These are phyloP conservation scores for Busseola fusca DNA, from an alignment of 2,888 invertebrate species.

Conservation along the genomic window DNA sequence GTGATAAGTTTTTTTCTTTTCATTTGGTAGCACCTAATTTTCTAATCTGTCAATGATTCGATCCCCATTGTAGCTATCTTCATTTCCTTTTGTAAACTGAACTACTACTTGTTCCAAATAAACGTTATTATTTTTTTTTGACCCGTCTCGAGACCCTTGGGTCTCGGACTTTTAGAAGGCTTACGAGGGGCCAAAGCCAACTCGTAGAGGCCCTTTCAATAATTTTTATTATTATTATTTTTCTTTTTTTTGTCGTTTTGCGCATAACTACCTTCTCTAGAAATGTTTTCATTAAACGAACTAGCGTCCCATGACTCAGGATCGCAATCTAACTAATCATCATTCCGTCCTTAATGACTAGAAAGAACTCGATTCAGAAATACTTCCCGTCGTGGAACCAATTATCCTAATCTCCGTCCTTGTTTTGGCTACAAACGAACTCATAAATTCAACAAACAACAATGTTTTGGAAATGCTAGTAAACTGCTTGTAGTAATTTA, in stretches of 20 bases:
- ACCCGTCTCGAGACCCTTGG: too few species aligned
- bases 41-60: slow-evolving; percentile 30
- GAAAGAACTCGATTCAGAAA: slow-evolving; percentile 38
- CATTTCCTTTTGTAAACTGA: background rate
- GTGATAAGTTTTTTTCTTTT: slow-evolving; percentile 38
- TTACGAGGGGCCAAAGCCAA: too few species aligned
- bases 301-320: slow-evolving; percentile 27
- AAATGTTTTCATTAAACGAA: slow-evolving; percentile 24
- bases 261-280: background rate
- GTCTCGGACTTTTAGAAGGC: too few species aligned
- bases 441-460: slow-evolving; percentile 36
- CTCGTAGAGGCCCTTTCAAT: too few species aligned
- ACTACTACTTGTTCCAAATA: too few species aligned
- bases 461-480: slow-evolving; percentile 30
- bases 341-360: slow-evolving; percentile 43
- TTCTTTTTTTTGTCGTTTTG: slow-evolving; percentile 10
- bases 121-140: too few species aligned
- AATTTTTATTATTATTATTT: too few species aligned
- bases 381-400: slow-evolving; percentile 32
- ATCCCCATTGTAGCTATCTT: slow-evolving; percentile 3
- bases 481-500: slow-evolving; percentile 17
- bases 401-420: slow-evolving; percentile 43
- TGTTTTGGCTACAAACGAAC: slow-evolving; percentile 43
- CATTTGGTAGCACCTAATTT: slow-evolving; percentile 21
- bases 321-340: slow-evolving; percentile 24